Base-by-base conservation (phyloP, 2,797 vertebrate genomes). In the Lindbergichthys nudifrons region DNA sequence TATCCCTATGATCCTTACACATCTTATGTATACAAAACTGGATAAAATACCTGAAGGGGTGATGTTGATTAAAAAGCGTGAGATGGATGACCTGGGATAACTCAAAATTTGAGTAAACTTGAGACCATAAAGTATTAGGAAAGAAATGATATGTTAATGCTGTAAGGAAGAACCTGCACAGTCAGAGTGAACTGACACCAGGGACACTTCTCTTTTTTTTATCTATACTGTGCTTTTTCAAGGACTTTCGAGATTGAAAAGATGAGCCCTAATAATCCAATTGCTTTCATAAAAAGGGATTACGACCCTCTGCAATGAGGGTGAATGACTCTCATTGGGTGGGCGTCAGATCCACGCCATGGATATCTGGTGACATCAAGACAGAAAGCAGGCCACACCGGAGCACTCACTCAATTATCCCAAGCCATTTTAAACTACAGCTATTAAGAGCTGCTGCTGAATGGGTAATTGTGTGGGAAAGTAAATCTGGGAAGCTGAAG, bases 401-500 rank as follows among this genome's bases (percentile, higher is more conserved):
- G 59, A 81, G 64, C 14, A 5, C 71, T 79, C 81, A 88, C 79
- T 65, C 47, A 82, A 86, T 92, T 71, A 88, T 76, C 32, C 79
- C 10, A 51, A 77, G 76, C 82, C 11, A 73, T 83, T 87, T 76
- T 77, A 81, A 83, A 84, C 63, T 72, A 36, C 9, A 70, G 63
- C 74, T 75, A 77, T 80, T 70, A 84, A 69, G 71, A 79, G 75
- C 73, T 81, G 61, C 47, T 73, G 65, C 69, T 78, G 70, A 85
- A 87, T 66, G 70, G 79, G 76, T 89, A 82, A 88, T 83, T 80
- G 80, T 84, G 76, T 81, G 82, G 65, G 77, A 79, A 76, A 81
- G 43, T 46, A 53, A 63, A 84, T 67, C 58, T 52, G 61, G 68
- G 76, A 81, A 83, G 60, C 50, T 75, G 73, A 87, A 87, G 76